phyloP scores from a whole-genome alignment of 2,113 vertebrate species.

The Hiodon tergisus region DNA sequence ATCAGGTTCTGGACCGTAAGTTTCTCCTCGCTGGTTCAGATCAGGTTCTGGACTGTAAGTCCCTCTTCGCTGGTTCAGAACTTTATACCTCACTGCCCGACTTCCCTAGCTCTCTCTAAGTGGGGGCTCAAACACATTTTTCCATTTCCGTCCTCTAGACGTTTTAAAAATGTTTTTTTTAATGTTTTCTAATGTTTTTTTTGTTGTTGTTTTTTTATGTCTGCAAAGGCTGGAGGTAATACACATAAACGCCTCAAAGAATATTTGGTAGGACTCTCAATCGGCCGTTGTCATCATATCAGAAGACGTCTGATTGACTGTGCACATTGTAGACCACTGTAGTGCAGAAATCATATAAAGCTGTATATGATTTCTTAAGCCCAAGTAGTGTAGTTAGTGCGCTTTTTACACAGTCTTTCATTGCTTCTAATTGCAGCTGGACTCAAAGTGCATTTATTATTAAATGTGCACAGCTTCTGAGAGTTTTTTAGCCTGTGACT shows the following conservation, averaged over 20 bases:
- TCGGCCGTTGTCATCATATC: conserved; percentile 20
- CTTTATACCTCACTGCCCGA: not conserved
- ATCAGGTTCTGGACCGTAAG: too few species aligned
- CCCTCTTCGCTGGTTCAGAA: too few species aligned
- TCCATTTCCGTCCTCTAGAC: not conserved
- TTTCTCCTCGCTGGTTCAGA: too few species aligned
- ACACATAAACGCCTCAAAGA: conserved; percentile 59
- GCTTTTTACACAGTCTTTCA: not conserved
- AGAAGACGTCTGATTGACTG: conserved; percentile 7
- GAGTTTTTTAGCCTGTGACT: not conserved
- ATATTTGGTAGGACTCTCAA: conserved; percentile 56
- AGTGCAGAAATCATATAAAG: not conserved
- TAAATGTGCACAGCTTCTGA: not conserved
- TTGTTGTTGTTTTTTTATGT: conserved; percentile 30
- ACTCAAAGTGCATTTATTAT: not conserved
- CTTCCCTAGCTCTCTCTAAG: not conserved
- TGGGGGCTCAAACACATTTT: not conserved
- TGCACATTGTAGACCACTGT: conserved; percentile 8
- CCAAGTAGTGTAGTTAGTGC: not conserved
- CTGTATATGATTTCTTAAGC: not conserved
- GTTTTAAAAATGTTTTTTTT: conserved; percentile 10
- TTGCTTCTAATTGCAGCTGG: not conserved
- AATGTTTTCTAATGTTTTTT: not conserved
- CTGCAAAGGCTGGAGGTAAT: conserved; percentile 57
- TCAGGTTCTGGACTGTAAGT: too few species aligned